Evolutionary conservation across 2,797 vertebrate species (phyloP).

Genomic region (Chlorospingus flavigularis): DNA sequence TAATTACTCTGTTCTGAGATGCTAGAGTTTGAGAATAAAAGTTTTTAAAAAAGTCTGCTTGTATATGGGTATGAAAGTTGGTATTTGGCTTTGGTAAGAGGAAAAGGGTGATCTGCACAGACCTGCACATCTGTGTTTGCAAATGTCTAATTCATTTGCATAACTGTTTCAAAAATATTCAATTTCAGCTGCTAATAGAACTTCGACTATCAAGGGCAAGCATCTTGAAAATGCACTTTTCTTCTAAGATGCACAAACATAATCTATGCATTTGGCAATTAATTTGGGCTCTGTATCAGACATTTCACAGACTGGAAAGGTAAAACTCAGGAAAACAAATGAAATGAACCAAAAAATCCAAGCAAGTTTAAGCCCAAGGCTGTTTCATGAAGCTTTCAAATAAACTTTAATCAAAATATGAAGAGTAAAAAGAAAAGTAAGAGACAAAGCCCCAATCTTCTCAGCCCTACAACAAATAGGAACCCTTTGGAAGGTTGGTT

Average conservation of each 20-base stretch:
- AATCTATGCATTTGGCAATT: not conserved
- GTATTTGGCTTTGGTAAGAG: not conserved
- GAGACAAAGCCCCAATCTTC: not conserved
- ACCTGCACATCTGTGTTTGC: not conserved
- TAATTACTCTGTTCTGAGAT: not conserved
- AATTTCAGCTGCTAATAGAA: not conserved
- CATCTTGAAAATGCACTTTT: slow-evolving; percentile 8
- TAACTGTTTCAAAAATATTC: slow-evolving; percentile 6
- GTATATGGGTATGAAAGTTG: not conserved
- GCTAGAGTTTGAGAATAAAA: not conserved
- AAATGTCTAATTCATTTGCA: slow-evolving; percentile 20
- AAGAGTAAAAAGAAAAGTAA: not conserved
- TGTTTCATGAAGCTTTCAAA: not conserved
- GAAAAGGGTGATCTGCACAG: not conserved
- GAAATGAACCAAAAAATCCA: not conserved
- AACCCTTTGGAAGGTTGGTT: fast-evolving
- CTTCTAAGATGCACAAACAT: not conserved
- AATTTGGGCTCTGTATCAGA: not conserved
- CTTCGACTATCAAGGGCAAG: not conserved
- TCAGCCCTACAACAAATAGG: not conserved
- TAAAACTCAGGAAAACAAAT: not conserved
- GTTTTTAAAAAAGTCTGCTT: not conserved
- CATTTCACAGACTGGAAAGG: not conserved
- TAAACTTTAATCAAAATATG: not conserved
- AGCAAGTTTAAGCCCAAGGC: not conserved